phyloP scores from a whole-genome alignment of 2,797 vertebrate species.

The Crenichthys baileyi region DNA sequence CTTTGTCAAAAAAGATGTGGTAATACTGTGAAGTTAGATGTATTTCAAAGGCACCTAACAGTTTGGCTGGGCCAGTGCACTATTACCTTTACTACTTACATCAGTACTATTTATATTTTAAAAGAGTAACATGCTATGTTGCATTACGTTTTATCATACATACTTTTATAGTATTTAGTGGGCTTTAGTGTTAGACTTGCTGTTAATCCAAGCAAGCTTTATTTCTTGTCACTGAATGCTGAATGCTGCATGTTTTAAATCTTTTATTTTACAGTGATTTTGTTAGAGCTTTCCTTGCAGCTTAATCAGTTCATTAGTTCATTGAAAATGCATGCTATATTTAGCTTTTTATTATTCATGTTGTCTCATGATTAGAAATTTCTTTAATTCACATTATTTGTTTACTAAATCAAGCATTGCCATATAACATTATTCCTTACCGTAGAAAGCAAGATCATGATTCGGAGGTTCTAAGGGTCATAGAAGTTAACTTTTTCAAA shows the following conservation, averaged over 20 bases:
- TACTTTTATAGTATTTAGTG: slow-evolving; percentile 9
- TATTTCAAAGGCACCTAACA: neutral
- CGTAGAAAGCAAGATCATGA: neutral
- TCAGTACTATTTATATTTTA: neutral
- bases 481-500: neutral
- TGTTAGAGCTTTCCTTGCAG: slow-evolving; percentile 22
- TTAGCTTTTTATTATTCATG: slow-evolving; percentile 16
- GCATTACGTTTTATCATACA: slow-evolving; percentile 4
- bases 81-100: slow-evolving; percentile 10
- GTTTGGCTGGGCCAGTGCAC: neutral
- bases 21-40: neutral
- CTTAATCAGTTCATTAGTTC: slow-evolving; percentile 34
- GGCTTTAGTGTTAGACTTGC: slow-evolving; percentile 6
- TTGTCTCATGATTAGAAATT: slow-evolving; percentile 40
- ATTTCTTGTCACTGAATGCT: slow-evolving; percentile 29
- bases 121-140: slow-evolving; percentile 6
- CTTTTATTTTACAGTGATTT: neutral
- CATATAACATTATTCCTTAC: slow-evolving; percentile 1
- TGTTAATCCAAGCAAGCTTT: slow-evolving; percentile 32
- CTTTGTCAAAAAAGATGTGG: neutral
- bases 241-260: slow-evolving; percentile 28
- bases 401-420: slow-evolving; percentile 16
- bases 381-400: neutral
- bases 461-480: neutral
- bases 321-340: neutral